Evolutionary conservation across 2,888 invertebrate genomes (phyloP).

Genomic region (Ichneumoninae sp.): DNA sequence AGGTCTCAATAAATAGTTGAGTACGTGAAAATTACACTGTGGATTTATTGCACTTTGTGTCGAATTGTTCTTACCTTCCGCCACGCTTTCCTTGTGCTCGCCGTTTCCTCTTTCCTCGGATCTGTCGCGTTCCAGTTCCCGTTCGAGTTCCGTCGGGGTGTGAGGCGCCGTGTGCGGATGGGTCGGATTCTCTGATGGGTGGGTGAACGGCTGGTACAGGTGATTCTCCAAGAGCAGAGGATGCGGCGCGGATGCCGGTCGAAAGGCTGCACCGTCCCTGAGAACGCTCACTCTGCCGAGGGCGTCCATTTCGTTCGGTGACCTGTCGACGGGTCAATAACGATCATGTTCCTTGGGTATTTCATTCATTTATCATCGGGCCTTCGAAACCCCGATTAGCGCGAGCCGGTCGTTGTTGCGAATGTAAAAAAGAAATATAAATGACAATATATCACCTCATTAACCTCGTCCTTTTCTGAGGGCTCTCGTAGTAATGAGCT

Average conservation of each 20-base stretch:
- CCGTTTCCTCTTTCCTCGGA: slow-evolving; percentile 81
- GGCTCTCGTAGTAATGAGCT: slow-evolving; percentile 81
- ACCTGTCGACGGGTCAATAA: slow-evolving; percentile 71
- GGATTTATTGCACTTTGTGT: background rate
- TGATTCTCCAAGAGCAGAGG: slow-evolving; percentile 86
- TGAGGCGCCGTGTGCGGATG: slow-evolving; percentile 81
- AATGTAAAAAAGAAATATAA: slow-evolving; percentile 8
- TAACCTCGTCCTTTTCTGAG: slow-evolving; percentile 82
- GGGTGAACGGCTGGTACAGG: slow-evolving; percentile 79
- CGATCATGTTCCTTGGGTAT: background rate
- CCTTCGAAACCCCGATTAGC: slow-evolving; percentile 10
- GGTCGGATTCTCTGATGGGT: slow-evolving; percentile 78
- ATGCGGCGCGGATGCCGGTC: slow-evolving; percentile 86
- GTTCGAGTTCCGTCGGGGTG: slow-evolving; percentile 82
- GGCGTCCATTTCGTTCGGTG: slow-evolving; percentile 81
- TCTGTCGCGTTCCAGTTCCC: slow-evolving; percentile 80
- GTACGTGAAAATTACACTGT: background rate
- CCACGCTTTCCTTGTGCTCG: slow-evolving; percentile 81
- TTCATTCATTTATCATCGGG: background rate
- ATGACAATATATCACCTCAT: slow-evolving; percentile 78
- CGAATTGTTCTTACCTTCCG: slow-evolving; percentile 78
- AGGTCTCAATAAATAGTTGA: background rate
- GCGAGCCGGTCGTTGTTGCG: background rate
- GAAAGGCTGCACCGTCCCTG: slow-evolving; percentile 87
- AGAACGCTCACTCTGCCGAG: slow-evolving; percentile 88